Evolutionary conservation across 1,140 invertebrate genomes (phyloP), one percentile per base, ranked within the genome.

Genomic region (Drosophila jambulina): DNA sequence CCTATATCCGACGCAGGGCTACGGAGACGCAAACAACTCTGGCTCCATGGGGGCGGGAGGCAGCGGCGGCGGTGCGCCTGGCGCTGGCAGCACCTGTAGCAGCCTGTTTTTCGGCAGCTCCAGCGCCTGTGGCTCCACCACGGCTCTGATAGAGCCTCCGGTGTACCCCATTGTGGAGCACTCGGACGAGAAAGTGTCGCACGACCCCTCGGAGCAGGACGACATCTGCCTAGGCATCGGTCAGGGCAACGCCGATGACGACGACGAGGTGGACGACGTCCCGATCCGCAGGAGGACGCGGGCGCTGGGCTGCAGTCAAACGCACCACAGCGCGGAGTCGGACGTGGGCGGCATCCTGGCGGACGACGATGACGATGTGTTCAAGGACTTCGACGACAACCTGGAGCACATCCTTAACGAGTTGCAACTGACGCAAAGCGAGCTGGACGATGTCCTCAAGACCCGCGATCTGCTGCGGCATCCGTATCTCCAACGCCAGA

Each of bases 161-260:
- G 96, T 97, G 1, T 96, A 97, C 93, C 96, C 96, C 2, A 97
- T 97, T 82, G 96, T 95, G 4, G 96, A 97, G 93, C 96, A 97
- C 87, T 96, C 95, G 21, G 96, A 97, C 88, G 96, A 97, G 93
- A 96, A 82, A 65, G 48, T 57, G 1, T 9, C 60, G 19, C 68
- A 93, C 70, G 68, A 92, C 78, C 6, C 32, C 53, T 36, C 51
- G 2, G 48, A 58, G 80, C 58, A 60, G 85, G 93, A 27, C 17
- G 36, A 43, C 10, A 56, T 34, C 36, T 63, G 51, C 34, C 38
- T 56, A 94, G 59, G 27, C 32, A 7, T 43, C 0, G 62, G 59
- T 10, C 54, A 53, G 7, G 51, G 58, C 10, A 68, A 65, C 32
- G 58, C 49, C 25, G 67, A 65, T 56, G 94, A 94, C 27, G 94